Base-by-base conservation (phyloP, 2,888 invertebrate genomes). In the Macaria liturata region DNA sequence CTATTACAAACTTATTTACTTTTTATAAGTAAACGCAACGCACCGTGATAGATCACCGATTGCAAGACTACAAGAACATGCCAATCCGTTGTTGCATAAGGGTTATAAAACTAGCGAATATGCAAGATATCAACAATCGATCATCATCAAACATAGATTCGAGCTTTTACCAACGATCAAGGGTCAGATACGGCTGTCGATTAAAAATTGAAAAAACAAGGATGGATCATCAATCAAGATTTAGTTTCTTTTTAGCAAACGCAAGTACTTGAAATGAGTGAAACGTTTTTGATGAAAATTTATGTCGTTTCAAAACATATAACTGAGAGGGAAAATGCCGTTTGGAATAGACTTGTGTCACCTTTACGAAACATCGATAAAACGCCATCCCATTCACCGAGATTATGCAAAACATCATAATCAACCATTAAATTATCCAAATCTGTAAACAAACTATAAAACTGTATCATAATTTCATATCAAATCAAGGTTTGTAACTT, bases 21-120 rank as follows among this genome's bases (percentile, higher is more conserved):
- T 42, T 37, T 37, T 37, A 7, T 7, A 4, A 37, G 4, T 42
- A n/a, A 42, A 42, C n/a, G 42, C 46, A 50, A 37, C 32, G 60
- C 20, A 69, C 49, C 50, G 55, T 73, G 74, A 77, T 76, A 62
- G 72, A 76, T 78, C 70, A 68, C 54, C 55, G 61, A 67, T 69
- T 70, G 69, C 70, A 66, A 61, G 64, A 70, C 65, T 67, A 49
- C 67, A 67, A 67, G 54, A 57, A 67, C 58, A 62, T 72, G 68
- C 73, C 74, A 66, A 77, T 71, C 69, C 66, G 69, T 72, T 70
- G 62, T 70, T 73, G 66, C 71, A 68, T 70, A 71, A 71, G 61
- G 46, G 58, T 62, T 62, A 62, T 63, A 61, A 60, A 62, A 53
- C 48, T 55, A 43, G 57, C 60, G 53, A 58, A 57, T 59, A 60